Evolutionary conservation across 2,113 vertebrate genomes (phyloP).

Genomic region (Myotis brandtii): DNA sequence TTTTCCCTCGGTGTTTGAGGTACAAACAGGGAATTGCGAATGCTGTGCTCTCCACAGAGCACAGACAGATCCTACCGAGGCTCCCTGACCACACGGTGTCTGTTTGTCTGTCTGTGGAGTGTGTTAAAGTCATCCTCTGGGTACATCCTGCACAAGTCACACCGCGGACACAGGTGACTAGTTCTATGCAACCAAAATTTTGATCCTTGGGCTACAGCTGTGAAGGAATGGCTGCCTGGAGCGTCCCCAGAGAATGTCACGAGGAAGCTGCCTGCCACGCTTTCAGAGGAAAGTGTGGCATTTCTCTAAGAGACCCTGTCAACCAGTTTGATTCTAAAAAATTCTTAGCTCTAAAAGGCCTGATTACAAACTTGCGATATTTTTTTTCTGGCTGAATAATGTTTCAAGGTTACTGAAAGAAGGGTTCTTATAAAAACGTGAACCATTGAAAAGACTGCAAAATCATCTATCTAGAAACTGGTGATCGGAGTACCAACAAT

Average conservation of each 20-base stretch:
- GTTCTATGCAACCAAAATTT: not conserved
- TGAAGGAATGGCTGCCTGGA: slow-evolving; percentile 17
- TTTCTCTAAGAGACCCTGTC: slow-evolving; percentile 6
- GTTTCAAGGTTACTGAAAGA: slow-evolving; percentile 35
- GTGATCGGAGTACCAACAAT: slow-evolving; percentile 79
- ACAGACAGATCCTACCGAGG: not conserved
- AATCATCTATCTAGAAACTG: slow-evolving; percentile 54
- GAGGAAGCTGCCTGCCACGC: not conserved
- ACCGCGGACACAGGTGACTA: not conserved
- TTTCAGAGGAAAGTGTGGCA: not conserved
- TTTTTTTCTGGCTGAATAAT: not conserved
- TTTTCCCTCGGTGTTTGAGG: slow-evolving; percentile 7
- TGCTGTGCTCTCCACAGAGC: not conserved
- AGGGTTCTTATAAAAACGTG: slow-evolving; percentile 64
- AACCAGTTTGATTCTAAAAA: slow-evolving; percentile 41
- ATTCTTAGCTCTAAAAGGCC: not conserved
- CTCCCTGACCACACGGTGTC: not conserved
- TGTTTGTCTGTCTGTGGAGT: not conserved
- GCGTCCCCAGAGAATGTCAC: slow-evolving; percentile 34
- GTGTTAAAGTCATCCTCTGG: not conserved
- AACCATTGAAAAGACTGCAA: slow-evolving; percentile 69
- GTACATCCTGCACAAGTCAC: not conserved
- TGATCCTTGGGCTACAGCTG: not conserved
- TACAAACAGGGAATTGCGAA: slow-evolving; percentile 57
- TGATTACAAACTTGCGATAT: not conserved